Evolutionary conservation across 2,113 vertebrate genomes (phyloP), one percentile per base, ranked within the genome.

Genomic region (Rhea pennata): DNA sequence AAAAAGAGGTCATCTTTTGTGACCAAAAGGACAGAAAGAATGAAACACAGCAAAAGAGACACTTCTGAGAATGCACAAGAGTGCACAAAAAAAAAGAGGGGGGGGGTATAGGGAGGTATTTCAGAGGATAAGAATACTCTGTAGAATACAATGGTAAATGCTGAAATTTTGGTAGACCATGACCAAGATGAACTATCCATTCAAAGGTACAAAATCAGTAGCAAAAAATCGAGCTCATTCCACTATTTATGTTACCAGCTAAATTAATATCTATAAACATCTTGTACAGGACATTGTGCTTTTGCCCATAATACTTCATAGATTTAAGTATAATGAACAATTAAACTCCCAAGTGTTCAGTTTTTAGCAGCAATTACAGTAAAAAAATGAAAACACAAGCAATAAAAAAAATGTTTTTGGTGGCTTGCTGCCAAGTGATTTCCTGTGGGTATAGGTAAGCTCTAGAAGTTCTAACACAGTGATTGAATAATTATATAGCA

Each of bases 261-360:
- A 96, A 88, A 95, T 96, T 95, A 92, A 87, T 92, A 77, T 21
- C n/a, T 92, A 95, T 66, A 96, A 95, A 92, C 69, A 93, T 51
- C 93, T 96, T 94, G 75, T 73, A 93, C 24, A 76, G 58, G 93
- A 78, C 85, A 96, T 70, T 58, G 69, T 93, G 83, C 93, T 97
- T 96, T 85, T 70, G 84, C 40, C 90, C 87, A 77, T 73, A 90
- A 90, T 76, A 95, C 70, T 54, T 95, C 59, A 36, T 26, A 96
- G 91, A 96, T 94, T 93, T 70, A 96, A 97, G 91, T 89, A 94
- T 93, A 97, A 97, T 86, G 77, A 98, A 91, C 92, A 97, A 97
- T 96, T 97, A 95, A 97, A 97, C 90, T 92, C 87, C 90, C 91
- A 95, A 75, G 93, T 92, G 86, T 88, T 97, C 72, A 72, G 78